These are phyloP conservation scores for Baccha elongata DNA, from an alignment of 2,888 invertebrate genomes.

Conservation along the genomic window DNA sequence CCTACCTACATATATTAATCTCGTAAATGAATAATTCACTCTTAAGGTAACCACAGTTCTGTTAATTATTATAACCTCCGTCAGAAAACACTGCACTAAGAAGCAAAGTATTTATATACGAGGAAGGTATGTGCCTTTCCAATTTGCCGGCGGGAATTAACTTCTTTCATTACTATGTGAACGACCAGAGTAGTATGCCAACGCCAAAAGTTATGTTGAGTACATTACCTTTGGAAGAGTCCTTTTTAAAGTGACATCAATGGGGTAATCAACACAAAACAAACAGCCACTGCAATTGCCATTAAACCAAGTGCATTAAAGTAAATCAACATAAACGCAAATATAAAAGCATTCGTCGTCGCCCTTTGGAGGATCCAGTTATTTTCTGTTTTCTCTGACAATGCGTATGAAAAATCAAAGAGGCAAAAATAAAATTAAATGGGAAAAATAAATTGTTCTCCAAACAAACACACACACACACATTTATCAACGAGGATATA, in stretches of 20 bases:
- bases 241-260: constrained; percentile 42
- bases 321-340: constrained; percentile 52
- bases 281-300: constrained; percentile 57
- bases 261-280: constrained; percentile 54
- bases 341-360: constrained; percentile 15
- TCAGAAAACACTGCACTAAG: constrained; percentile 5
- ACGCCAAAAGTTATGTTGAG: constrained; percentile 1
- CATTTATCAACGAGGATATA: not conserved
- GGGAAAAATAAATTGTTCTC: constrained; percentile 33
- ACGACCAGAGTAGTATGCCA: not conserved
- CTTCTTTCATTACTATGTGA: constrained; percentile 18
- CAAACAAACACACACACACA: constrained; percentile 3
- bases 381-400: constrained; percentile 10
- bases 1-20: not conserved
- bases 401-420: constrained; percentile 27
- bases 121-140: constrained; percentile 10
- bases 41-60: constrained; percentile 17
- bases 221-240: constrained; percentile 18
- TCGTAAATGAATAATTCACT: constrained; percentile 17
- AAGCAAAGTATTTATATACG: not conserved
- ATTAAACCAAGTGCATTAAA: constrained; percentile 57
- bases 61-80: constrained; percentile 9
- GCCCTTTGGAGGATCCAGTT: constrained; percentile 3
- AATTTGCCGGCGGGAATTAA: constrained; percentile 32
- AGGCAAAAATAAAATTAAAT: constrained; percentile 11